Evolutionary conservation across 2,888 invertebrate genomes (phyloP), one percentile per base, ranked within the genome.

Genomic region (Drosophila putrida): DNA sequence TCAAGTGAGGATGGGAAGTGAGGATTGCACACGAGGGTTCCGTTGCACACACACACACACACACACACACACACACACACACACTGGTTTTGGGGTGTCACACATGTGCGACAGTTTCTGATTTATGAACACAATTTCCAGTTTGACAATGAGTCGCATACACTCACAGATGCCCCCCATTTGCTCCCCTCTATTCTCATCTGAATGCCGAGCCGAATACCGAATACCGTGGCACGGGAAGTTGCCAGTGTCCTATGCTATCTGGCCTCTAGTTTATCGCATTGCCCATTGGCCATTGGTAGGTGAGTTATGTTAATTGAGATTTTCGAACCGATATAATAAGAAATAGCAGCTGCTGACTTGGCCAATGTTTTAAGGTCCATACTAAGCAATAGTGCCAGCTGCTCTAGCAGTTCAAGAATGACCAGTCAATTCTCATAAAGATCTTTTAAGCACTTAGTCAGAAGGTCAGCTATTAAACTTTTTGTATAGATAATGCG

Each of bases 81-180:
- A 51, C 70, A 39, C 54, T 43, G 61, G 63, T 51, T 74, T 68
- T 53, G 65, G 75, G 65, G 76, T 84, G 74, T 78, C 84, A 82
- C 84, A 83, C 85, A 84, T 80, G 80, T 82, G 82, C 80, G 86
- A 82, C 86, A 83, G 78, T 80, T 84, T 83, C 82, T 85, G 85
- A 85, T 85, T 85, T 85, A 85, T 85, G 86, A 86, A 85, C 86
- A 86, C 83, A 84, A 85, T 86, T 85, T 85, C 84, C 85, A 84
- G 73, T 77, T 78, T 85, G 85, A 86, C 85, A 85, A 82, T 86
- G 78, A 80, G 78, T 66, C 75, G 67, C 11, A 33, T 50, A 70
- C 67, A 70, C 67, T 71, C 50, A 47, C 53, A 61, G 62, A 44
- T 49, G 27, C 13, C 58, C 59, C 28, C 13, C 6, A 28, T n/a